Evolutionary conservation across 2,113 vertebrate genomes (phyloP).

Genomic region (Phrynosoma blainvillii): DNA sequence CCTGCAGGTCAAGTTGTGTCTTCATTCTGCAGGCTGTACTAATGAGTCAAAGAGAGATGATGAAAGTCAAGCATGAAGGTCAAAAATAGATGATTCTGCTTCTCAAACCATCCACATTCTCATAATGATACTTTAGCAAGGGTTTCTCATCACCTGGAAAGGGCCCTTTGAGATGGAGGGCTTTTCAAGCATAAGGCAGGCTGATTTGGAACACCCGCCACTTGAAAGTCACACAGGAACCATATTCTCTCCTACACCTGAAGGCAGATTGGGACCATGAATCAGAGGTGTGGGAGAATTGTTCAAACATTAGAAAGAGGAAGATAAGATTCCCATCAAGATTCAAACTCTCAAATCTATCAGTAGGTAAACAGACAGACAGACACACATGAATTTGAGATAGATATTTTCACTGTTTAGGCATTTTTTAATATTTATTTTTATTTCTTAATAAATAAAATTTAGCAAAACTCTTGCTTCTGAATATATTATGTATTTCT

Average conservation of each 20-base stretch:
- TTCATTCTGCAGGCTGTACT: background rate
- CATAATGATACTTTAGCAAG: background rate
- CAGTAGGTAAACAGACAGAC: background rate
- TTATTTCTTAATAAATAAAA: no score
- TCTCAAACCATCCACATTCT: conserved; percentile 5
- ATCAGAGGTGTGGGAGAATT: background rate
- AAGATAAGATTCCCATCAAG: background rate
- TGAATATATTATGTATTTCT: no score
- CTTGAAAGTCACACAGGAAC: background rate
- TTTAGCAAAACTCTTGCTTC: no score
- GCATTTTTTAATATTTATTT: no score
- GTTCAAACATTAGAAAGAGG: background rate
- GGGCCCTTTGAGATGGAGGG: background rate
- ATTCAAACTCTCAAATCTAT: no score
- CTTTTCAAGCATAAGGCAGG: background rate
- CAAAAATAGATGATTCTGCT: background rate
- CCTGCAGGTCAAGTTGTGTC: background rate
- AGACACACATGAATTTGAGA: no score
- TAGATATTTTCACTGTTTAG: no score
- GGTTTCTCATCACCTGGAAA: background rate
- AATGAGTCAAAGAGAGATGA: background rate
- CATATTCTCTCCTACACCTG: background rate
- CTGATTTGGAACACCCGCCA: background rate
- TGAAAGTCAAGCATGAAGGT: background rate
- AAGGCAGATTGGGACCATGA: background rate